Evolutionary conservation across 2,888 invertebrate species (phyloP).

Genomic region (Diaprepes abbreviatus): DNA sequence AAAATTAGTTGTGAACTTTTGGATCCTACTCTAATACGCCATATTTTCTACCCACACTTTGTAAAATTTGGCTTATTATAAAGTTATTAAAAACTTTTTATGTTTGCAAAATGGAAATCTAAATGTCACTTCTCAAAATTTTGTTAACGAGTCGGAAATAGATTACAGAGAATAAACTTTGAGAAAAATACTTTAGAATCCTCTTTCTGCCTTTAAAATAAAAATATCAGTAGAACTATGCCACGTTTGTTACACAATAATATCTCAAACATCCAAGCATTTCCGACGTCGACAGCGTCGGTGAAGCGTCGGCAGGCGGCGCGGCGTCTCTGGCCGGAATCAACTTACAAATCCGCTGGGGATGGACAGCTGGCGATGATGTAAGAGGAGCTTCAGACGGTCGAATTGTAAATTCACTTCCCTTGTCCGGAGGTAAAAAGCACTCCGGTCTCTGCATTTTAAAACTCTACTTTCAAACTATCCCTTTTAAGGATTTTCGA

Average conservation of each 20-base stretch:
- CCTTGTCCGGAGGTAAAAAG: constrained; percentile 69
- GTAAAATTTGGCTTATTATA: too few species aligned
- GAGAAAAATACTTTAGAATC: too few species aligned
- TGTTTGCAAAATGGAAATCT: too few species aligned
- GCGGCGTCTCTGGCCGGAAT: constrained; percentile 56
- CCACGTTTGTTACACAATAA: background rate
- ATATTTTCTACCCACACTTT: too few species aligned
- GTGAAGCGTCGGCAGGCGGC: constrained; percentile 31
- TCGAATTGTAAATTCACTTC: constrained; percentile 69
- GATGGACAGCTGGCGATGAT: constrained; percentile 65
- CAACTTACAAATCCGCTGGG: constrained; percentile 67
- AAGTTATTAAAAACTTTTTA: too few species aligned
- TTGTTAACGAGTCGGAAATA: too few species aligned
- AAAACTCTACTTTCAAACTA: constrained; percentile 59
- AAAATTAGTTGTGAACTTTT: too few species aligned
- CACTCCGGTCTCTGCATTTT: constrained; percentile 65
- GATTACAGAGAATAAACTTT: too few species aligned
- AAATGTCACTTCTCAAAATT: too few species aligned
- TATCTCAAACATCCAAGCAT: background rate
- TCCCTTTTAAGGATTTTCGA: constrained; percentile 48
- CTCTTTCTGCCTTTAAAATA: too few species aligned
- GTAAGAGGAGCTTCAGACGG: constrained; percentile 61
- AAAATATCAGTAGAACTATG: too few species aligned
- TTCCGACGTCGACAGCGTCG: constrained; percentile 31
- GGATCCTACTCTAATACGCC: too few species aligned